These are phyloP conservation scores for Atrina japonica DNA, from an alignment of 2,888 invertebrate species.

Conservation along the genomic window DNA sequence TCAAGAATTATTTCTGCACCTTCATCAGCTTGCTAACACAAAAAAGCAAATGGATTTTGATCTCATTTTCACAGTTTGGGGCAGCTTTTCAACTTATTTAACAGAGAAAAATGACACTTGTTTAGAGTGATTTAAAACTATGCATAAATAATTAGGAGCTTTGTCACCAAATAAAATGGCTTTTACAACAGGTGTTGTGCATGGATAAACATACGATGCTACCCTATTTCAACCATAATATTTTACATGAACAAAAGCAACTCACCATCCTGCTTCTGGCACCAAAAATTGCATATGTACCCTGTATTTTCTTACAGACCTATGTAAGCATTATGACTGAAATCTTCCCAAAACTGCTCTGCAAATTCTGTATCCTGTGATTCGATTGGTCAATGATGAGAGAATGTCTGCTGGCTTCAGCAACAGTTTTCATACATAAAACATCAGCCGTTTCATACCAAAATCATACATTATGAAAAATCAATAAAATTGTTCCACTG, in stretches of 20 bases:
- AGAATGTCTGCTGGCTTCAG: conserved; percentile 50
- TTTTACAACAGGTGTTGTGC: conserved; percentile 13
- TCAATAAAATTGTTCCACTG: conserved; percentile 1
- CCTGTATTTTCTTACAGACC: conserved; percentile 32
- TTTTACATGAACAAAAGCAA: conserved; percentile 1
- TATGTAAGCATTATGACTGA: conserved; percentile 52
- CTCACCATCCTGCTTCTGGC: conserved; percentile 48
- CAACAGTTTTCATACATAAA: conserved; percentile 47
- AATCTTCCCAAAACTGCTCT: conserved; percentile 23
- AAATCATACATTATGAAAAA: conserved; percentile 5
- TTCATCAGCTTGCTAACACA: no score
- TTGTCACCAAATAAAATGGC: neutral
- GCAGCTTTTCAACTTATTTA: no score
- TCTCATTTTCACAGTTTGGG: no score
- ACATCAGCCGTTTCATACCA: conserved; percentile 18
- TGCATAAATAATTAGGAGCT: conserved; percentile 1
- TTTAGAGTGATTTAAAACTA: neutral
- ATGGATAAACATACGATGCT: conserved; percentile 10
- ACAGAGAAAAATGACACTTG: neutral
- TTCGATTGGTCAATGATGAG: conserved; percentile 56
- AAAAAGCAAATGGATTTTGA: no score
- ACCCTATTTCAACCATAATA: conserved; percentile 4
- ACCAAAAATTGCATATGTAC: conserved; percentile 39
- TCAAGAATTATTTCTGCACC: no score
- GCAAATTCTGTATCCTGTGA: conserved; percentile 23